phyloP scores from a whole-genome alignment of 2,888 invertebrate species.

The Andrena flavipes region DNA sequence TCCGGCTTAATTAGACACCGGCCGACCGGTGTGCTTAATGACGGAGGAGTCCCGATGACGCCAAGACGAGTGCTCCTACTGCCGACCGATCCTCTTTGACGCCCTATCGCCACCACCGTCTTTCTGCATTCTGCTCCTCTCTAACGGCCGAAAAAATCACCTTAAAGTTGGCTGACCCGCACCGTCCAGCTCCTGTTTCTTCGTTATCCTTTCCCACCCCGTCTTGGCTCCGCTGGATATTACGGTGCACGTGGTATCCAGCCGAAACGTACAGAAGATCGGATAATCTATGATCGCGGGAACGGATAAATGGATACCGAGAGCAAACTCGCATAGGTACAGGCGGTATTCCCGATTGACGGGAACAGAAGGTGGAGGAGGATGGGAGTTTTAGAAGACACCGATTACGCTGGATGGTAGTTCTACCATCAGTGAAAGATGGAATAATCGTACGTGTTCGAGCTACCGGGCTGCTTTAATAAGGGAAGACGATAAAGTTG shows the following conservation, averaged over 20 bases:
- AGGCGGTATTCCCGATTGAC: neutral
- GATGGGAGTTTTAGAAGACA: constrained; percentile 10
- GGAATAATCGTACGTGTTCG: constrained; percentile 57
- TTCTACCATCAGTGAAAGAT: constrained; percentile 44
- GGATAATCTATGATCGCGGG: too few relatives aligned
- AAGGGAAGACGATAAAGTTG: constrained; percentile 62
- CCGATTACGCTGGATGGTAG: constrained; percentile 36
- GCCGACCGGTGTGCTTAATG: constrained; percentile 73
- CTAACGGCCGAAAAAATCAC: constrained; percentile 23
- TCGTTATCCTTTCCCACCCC: neutral
- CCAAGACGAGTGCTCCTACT: constrained; percentile 56
- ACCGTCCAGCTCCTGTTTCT: neutral
- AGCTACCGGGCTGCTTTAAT: constrained; percentile 64
- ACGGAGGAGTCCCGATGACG: constrained; percentile 70
- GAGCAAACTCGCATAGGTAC: neutral
- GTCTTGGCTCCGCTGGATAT: neutral
- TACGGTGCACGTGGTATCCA: neutral
- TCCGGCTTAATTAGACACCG: constrained; percentile 74
- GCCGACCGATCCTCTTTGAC: constrained; percentile 55
- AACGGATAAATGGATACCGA: neutral
- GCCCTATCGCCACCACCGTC: constrained; percentile 45
- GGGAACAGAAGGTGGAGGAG: neutral
- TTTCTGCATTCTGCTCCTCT: constrained; percentile 1
- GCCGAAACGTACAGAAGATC: too few relatives aligned
- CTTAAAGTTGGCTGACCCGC: constrained; percentile 2